Conservation (phyloP, 2,113 vertebrate genomes). For the Muntiacus reevesi region DNA sequence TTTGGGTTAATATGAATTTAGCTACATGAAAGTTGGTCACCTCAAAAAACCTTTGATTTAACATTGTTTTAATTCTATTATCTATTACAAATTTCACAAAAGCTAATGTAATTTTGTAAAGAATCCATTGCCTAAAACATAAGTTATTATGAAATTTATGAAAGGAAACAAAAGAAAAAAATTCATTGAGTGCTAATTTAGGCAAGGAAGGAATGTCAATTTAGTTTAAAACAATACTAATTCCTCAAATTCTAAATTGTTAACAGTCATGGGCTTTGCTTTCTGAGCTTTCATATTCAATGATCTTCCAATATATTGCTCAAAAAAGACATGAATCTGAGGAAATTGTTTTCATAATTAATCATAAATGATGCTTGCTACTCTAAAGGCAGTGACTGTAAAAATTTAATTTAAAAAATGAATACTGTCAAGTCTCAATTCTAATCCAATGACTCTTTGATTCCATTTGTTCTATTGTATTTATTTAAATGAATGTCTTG, state of each 20-base stretch:
- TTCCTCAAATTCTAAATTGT: constrained; percentile 49
- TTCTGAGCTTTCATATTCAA: constrained; percentile 39
- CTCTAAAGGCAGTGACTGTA: constrained; percentile 56
- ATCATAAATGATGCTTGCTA: constrained; percentile 58
- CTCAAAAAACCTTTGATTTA: background rate
- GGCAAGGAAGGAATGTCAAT: constrained; percentile 31
- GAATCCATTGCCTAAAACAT: constrained; percentile 28
- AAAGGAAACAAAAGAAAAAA: constrained; percentile 19
- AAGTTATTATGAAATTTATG: background rate
- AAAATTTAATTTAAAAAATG: constrained; percentile 69
- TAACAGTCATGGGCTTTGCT: constrained; percentile 42
- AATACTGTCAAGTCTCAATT: constrained; percentile 14
- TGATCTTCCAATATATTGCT: constrained; percentile 48
- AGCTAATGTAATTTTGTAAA: background rate
- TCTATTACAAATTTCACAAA: background rate
- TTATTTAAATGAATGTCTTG: constrained; percentile 56
- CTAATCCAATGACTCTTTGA: constrained; percentile 45
- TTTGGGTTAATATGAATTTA: background rate
- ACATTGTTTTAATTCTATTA: background rate
- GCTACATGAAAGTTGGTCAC: background rate
- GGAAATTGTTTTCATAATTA: constrained; percentile 67
- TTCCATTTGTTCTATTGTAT: constrained; percentile 50
- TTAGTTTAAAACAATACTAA: constrained; percentile 26
- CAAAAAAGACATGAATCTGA: constrained; percentile 46
- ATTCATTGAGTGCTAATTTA: constrained; percentile 15